Conservation (phyloP, 2,888 invertebrate genomes). For the Calliscelio sp. region DNA sequence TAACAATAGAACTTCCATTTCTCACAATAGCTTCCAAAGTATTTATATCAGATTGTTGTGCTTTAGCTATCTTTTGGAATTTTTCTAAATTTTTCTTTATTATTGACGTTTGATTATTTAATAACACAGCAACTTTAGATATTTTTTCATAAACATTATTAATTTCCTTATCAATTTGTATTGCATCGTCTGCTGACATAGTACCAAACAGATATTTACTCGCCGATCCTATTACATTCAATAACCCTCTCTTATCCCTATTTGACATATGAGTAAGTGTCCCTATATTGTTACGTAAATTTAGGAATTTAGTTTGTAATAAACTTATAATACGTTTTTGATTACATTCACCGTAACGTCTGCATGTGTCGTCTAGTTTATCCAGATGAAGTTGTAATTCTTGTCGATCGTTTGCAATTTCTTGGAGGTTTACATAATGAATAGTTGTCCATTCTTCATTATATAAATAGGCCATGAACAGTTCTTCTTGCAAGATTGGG, state of each 20-base stretch:
- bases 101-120: constrained; percentile 36
- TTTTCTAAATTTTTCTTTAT: constrained; percentile 23
- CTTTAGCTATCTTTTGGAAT: neutral
- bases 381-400: neutral
- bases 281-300: neutral
- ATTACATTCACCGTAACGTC: neutral
- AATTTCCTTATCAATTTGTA: constrained; percentile 29
- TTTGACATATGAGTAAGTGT: constrained; percentile 4
- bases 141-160: constrained; percentile 38
- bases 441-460: constrained; percentile 29
- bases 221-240: constrained; percentile 25
- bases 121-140: neutral
- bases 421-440: constrained; percentile 6
- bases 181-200: constrained; percentile 42
- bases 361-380: neutral
- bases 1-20: constrained; percentile 12
- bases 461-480: constrained; percentile 8
- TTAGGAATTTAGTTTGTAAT: no score
- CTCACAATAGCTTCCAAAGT: neutral
- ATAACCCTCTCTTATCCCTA: constrained; percentile 30
- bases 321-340: no score
- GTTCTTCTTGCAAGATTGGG: constrained; percentile 3
- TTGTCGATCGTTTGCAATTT: neutral
- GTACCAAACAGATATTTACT: constrained; percentile 35
- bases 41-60: neutral